Percentiles rank a stretch among this genome's conserved stretches.
phyloP scores from a whole-genome alignment of 1,140 invertebrate species.

The Theocolax elegans region DNA sequence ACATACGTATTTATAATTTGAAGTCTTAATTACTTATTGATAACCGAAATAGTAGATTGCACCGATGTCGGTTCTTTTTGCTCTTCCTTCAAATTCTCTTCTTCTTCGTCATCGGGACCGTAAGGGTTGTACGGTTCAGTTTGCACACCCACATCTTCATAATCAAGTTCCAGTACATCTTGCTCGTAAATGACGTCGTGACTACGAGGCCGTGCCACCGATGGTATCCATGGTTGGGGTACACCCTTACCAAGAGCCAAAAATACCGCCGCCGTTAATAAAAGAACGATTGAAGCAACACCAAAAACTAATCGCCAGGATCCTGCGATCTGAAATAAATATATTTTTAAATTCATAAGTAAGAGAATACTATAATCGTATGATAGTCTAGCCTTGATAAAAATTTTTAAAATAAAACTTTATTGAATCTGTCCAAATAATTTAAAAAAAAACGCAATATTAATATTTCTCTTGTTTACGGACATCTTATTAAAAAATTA shows the following conservation, averaged over 20 bases:
- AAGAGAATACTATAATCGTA: too few relatives aligned
- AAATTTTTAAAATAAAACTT: too few relatives aligned
- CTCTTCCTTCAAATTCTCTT: conserved; percentile 54
- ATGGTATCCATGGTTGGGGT: conserved; percentile 70
- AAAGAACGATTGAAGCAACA: conserved; percentile 68
- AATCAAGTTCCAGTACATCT: conserved; percentile 61
- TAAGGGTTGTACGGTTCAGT: conserved; percentile 62
- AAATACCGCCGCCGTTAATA: conserved; percentile 69
- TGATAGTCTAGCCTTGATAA: too few relatives aligned
- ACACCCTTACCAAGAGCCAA: conserved; percentile 70
- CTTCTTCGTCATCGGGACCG: conserved; percentile 49
- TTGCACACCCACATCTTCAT: conserved; percentile 65
- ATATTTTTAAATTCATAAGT: too few relatives aligned
- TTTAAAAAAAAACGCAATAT: too few relatives aligned
- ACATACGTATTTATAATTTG: too few relatives aligned
- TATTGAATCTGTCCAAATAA: too few relatives aligned
- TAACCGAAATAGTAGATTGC: conserved; percentile 53
- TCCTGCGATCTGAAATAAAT: conserved; percentile 66
- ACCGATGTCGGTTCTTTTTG: conserved; percentile 52
- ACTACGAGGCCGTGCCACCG: conserved; percentile 61
- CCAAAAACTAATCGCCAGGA: conserved; percentile 72
- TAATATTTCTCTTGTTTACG: too few relatives aligned
- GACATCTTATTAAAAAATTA: too few relatives aligned
- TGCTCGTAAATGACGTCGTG: conserved; percentile 66
- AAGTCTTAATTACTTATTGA: conserved; percentile 38